Percentiles rank a stretch among this genome's conserved stretches.
Conservation (phyloP, 2,888 invertebrate species). For the Drosophila trichaetosa region DNA sequence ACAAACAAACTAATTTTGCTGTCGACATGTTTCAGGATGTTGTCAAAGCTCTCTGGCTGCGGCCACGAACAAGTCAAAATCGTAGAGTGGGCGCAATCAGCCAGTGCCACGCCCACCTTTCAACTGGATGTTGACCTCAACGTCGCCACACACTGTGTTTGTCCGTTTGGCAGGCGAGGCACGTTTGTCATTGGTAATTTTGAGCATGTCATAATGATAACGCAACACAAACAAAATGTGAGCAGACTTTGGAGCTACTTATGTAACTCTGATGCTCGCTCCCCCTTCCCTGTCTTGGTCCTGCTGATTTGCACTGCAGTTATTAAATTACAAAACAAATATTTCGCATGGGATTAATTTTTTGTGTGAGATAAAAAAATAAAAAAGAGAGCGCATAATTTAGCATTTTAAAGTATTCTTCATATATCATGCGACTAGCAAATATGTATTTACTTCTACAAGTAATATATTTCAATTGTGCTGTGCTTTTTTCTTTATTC, state of each 20-base stretch:
- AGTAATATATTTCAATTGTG: slow-evolving; percentile 21
- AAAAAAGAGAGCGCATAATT: neutral
- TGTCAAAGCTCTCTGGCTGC: slow-evolving; percentile 1
- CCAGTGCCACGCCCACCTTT: slow-evolving; percentile 36
- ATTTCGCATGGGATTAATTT: slow-evolving; percentile 54
- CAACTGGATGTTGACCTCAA: slow-evolving; percentile 45
- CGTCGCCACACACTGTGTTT: slow-evolving; percentile 4
- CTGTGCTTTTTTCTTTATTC: slow-evolving; percentile 2
- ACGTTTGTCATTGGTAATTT: slow-evolving; percentile 81
- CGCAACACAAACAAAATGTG: slow-evolving; percentile 44
- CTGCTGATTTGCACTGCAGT: slow-evolving; percentile 35
- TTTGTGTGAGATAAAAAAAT: neutral
- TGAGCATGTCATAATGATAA: slow-evolving; percentile 80
- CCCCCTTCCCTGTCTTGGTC: neutral
- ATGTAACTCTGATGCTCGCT: slow-evolving; percentile 8
- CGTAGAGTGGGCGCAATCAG: slow-evolving; percentile 56
- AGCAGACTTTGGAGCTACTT: neutral
- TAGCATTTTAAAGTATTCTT: slow-evolving; percentile 7
- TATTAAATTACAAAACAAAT: slow-evolving; percentile 56
- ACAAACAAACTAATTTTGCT: slow-evolving; percentile 75
- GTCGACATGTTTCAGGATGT: slow-evolving; percentile 56
- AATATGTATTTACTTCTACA: neutral
- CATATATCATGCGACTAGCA: neutral
- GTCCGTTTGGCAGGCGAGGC: slow-evolving; percentile 60
- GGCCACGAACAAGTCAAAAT: slow-evolving; percentile 15